Conservation (phyloP, 1,140 invertebrate species). For the Phymastichus coffea region DNA sequence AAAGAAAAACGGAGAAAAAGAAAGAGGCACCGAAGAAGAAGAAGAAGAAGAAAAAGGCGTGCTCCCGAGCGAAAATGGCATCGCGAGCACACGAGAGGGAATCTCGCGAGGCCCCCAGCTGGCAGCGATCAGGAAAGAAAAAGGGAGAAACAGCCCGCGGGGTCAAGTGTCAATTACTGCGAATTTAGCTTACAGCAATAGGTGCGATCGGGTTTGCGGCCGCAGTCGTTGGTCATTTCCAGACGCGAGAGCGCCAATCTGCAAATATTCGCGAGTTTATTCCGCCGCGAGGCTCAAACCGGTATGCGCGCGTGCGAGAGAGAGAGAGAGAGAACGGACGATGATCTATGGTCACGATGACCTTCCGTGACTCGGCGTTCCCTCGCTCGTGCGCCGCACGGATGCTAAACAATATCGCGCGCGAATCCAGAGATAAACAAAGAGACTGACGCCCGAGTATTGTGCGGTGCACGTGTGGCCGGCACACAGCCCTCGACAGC, state of each 20-base stretch:
- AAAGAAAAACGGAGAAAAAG: not conserved
- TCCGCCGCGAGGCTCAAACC: slow-evolving; percentile 25
- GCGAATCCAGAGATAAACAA: not conserved
- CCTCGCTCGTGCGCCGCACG: slow-evolving; percentile 36
- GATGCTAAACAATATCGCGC: slow-evolving; percentile 48
- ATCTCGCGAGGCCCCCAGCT: not conserved
- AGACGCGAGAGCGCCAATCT: slow-evolving; percentile 11
- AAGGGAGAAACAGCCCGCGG: slow-evolving; percentile 2
- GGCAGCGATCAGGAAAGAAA: not conserved
- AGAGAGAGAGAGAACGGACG: not conserved
- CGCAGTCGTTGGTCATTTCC: slow-evolving; percentile 26
- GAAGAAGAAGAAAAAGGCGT: not conserved
- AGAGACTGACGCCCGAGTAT: not conserved
- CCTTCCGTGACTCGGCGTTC: slow-evolving; percentile 39
- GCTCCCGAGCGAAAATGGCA: no score
- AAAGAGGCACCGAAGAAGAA: not conserved
- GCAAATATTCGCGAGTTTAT: slow-evolving; percentile 12
- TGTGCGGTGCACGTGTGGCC: no score
- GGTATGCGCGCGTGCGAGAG: slow-evolving; percentile 8
- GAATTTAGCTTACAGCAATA: slow-evolving; percentile 28
- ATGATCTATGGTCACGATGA: slow-evolving; percentile 39
- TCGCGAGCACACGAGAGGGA: not conserved
- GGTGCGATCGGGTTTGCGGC: slow-evolving; percentile 24
- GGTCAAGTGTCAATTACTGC: slow-evolving; percentile 29
- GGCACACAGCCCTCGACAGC: no score